Conservation (phyloP, 2,113 vertebrate genomes). For the Phyllostomus discolor region DNA sequence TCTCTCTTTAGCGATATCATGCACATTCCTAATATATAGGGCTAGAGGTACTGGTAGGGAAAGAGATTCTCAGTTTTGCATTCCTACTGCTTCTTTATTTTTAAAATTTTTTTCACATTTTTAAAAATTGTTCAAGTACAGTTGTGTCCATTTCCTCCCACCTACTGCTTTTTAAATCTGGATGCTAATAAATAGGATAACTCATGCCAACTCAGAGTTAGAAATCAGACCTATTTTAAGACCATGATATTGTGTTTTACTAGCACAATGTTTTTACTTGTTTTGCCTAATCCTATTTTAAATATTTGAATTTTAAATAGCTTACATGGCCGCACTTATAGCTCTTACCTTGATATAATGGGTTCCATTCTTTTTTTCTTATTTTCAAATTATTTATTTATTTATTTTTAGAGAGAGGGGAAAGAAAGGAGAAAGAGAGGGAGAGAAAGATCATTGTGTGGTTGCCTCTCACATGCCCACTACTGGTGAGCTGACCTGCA, state of each 20-base stretch:
- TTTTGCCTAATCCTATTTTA: conserved; percentile 30
- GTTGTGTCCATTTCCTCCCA: too few species aligned
- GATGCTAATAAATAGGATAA: conserved; percentile 14
- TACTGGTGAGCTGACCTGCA: too few species aligned
- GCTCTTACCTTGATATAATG: not conserved
- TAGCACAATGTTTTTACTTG: not conserved
- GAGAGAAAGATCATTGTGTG: too few species aligned
- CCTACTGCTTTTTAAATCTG: not conserved
- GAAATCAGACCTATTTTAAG: conserved; percentile 20
- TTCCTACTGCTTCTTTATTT: not conserved
- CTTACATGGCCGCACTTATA: not conserved
- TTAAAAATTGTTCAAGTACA: too few species aligned
- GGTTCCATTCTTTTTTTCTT: too few species aligned
- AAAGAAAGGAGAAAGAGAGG: too few species aligned
- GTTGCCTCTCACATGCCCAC: too few species aligned
- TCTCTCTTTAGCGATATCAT: not conserved
- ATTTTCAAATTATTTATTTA: too few species aligned
- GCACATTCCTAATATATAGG: not conserved
- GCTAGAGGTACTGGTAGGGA: not conserved
- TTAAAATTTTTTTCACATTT: too few species aligned
- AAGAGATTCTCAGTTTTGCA: not conserved
- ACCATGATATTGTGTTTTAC: not conserved
- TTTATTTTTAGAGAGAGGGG: too few species aligned
- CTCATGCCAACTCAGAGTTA: conserved; percentile 3
- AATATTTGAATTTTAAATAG: conserved; percentile 17